These are phyloP conservation scores for Cherax quadricarinatus DNA, from an alignment of 1,140 invertebrate genomes.

Conservation along the genomic window DNA sequence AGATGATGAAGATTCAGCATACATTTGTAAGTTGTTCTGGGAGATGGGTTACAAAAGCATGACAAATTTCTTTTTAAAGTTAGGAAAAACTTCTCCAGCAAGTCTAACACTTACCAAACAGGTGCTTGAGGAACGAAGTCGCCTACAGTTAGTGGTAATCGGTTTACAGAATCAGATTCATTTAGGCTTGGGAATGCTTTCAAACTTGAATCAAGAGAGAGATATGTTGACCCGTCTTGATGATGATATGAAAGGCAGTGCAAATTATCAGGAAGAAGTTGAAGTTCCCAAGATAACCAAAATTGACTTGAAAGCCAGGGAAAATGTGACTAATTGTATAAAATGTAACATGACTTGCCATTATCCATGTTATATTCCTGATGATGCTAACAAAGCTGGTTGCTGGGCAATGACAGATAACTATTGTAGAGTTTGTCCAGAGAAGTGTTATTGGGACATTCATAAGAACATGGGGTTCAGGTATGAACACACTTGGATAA, in stretches of 20 bases:
- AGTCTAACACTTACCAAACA: slow-evolving; percentile 47
- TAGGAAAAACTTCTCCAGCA: slow-evolving; percentile 44
- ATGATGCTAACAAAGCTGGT: slow-evolving; percentile 25
- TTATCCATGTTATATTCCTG: slow-evolving; percentile 45
- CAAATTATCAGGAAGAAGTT: slow-evolving; percentile 33
- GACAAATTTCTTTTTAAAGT: slow-evolving; percentile 39
- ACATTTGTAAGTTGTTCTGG: slow-evolving; percentile 48
- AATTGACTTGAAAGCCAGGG: slow-evolving; percentile 8
- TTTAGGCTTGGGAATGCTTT: slow-evolving; percentile 33
- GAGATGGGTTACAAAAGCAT: slow-evolving; percentile 45
- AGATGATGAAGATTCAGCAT: slow-evolving; percentile 24
- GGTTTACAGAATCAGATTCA: slow-evolving; percentile 51
- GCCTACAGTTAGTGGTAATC: slow-evolving; percentile 34
- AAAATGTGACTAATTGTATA: slow-evolving; percentile 46
- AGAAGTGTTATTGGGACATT: slow-evolving; percentile 24
- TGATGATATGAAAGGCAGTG: slow-evolving; percentile 51
- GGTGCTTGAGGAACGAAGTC: slow-evolving; percentile 36
- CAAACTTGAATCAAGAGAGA: slow-evolving; percentile 48
- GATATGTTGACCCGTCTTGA: slow-evolving; percentile 45
- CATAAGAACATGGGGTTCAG: slow-evolving; percentile 44
- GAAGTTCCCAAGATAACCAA: slow-evolving; percentile 44
- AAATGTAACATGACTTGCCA: slow-evolving; percentile 54
- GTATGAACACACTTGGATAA: slow-evolving; percentile 5
- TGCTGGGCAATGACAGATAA: slow-evolving; percentile 19
- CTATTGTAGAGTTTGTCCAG: slow-evolving; percentile 18